Evolutionary conservation across 2,888 invertebrate genomes (phyloP), one percentile per base, ranked within the genome.

Genomic region (Apocheima hispidaria): DNA sequence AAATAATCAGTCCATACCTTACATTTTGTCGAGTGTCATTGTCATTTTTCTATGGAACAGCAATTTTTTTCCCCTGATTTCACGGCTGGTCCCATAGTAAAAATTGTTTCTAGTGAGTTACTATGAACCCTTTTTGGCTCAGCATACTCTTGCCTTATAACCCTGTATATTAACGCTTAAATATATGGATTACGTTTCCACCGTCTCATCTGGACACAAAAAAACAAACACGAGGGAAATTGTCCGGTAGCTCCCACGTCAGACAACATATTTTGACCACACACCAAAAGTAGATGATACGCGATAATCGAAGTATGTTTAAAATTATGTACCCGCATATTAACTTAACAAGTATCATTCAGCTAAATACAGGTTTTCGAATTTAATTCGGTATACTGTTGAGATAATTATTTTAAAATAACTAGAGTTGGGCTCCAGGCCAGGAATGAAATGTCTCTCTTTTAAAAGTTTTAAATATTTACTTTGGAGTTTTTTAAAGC

Each of bases 281-380:
- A 68, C 64, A 65, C 57, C 28, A 60, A 41, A 58, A 59, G 62
- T 60, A 64, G 62, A 63, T 68, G 66, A 59, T 38, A 35, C 40
- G 49, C 51, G 60, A 66, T 70, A 66, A 64, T 69, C 58, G 50
- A n/a, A 52, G 69, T 68, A 63, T 65, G 63, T 68, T 66, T 56
- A 66, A 63, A 60, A 66, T 64, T 48, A 64, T 65, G 65, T 53
- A 66, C 69, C 51, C 60, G 53, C 64, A 66, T 66, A 66, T 69
- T 69, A 70, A 64, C 36, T 66, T 60, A 64, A 68, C 60, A 67
- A 63, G 64, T 64, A 64, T 54, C 66, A 68, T 63, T 65, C 58
- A 68, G 58, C 46, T 66, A 68, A 68, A 70, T 65, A 63, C 68
- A 55, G 69, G 68, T 68, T 65, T 49, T 12, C 55, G 51, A 63